Percentiles rank a stretch among this genome's conserved stretches.
phyloP scores from a whole-genome alignment of 2,113 vertebrate genomes.

The Centropus unirufus region DNA sequence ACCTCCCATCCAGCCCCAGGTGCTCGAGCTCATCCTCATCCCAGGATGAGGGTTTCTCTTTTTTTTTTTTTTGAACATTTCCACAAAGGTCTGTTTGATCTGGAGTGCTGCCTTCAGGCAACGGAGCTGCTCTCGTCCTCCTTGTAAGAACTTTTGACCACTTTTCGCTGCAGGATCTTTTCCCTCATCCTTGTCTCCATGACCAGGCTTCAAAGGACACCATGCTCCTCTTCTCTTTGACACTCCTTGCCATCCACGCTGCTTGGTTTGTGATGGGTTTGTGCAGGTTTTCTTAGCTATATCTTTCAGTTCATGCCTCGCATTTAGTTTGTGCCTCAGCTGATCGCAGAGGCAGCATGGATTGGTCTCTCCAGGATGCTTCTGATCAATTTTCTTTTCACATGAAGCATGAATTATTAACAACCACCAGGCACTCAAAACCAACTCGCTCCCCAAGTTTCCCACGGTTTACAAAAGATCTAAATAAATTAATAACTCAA shows the following conservation, averaged over 20 bases:
- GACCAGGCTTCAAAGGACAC: conserved; percentile 21
- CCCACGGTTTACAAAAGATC: neutral
- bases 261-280: neutral
- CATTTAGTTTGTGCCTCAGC: conserved; percentile 21
- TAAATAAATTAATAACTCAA: neutral
- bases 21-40: conserved; percentile 35
- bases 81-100: conserved; percentile 57
- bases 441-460: neutral
- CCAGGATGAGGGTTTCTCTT: neutral
- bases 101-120: conserved; percentile 49
- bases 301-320: neutral
- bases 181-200: conserved; percentile 20
- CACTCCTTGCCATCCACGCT: neutral
- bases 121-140: neutral
- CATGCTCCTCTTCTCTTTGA: neutral
- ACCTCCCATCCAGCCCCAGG: conserved; percentile 39
- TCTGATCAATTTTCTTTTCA: conserved; percentile 51
- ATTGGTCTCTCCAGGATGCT: conserved; percentile 48
- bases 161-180: conserved; percentile 50
- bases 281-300: neutral
- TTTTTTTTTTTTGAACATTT: conserved; percentile 14
- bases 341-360: conserved; percentile 10
- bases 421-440: neutral
- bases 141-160: conserved; percentile 38
- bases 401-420: conserved; percentile 36